Evolutionary conservation across 2,113 vertebrate genomes (phyloP).

Genomic region (Thryonomys swinderianus): DNA sequence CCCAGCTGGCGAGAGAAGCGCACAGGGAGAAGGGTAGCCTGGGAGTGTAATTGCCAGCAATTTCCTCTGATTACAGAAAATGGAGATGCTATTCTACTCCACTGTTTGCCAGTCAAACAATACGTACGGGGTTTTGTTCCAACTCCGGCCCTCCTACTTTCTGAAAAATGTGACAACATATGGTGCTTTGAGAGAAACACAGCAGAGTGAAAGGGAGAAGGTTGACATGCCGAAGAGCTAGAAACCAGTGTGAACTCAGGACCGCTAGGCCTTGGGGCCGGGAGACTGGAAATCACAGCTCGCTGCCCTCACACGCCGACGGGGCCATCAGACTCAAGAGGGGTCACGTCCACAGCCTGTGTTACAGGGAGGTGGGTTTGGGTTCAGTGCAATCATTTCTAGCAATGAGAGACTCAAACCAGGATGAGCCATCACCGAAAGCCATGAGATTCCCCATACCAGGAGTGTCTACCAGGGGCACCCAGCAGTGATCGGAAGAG

Average conservation of each 20-base stretch:
- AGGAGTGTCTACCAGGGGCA: too few relatives aligned
- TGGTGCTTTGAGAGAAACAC: conserved; percentile 21
- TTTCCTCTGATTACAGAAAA: conserved; percentile 68
- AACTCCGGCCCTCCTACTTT: not conserved
- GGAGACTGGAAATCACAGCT: not conserved
- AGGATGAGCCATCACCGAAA: not conserved
- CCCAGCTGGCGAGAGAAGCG: not conserved
- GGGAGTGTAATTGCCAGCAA: conserved; percentile 17
- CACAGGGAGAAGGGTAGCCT: not conserved
- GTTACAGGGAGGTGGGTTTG: not conserved
- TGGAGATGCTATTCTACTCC: conserved; percentile 1
- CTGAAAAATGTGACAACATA: not conserved
- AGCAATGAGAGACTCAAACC: not conserved
- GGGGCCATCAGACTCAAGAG: not conserved
- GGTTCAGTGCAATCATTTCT: not conserved
- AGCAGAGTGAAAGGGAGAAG: not conserved
- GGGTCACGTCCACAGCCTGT: not conserved
- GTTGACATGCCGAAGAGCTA: not conserved
- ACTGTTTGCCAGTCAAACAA: conserved; percentile 40
- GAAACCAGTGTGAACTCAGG: not conserved
- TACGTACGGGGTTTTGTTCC: conserved; percentile 42
- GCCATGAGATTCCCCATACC: not conserved
- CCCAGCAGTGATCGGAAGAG: not conserved
- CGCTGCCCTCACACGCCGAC: not conserved
- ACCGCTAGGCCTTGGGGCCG: not conserved